Base-by-base conservation (phyloP, 2,888 invertebrate genomes). In the Cyrtodaria siliqua region DNA sequence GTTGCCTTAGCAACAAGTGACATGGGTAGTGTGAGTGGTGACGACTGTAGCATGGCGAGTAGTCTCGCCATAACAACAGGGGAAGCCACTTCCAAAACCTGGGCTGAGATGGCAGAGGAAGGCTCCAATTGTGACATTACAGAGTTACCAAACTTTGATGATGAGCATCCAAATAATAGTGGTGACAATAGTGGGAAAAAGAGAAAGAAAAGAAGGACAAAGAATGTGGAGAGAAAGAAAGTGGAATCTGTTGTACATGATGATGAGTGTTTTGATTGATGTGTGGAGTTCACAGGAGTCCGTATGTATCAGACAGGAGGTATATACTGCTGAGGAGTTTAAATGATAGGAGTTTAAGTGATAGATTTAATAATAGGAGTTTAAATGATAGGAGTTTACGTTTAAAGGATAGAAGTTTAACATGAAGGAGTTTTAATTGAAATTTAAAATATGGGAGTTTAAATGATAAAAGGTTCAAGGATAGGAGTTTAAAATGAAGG, bases 51-150 rank as follows among this genome's bases (percentile, higher is more conserved):
- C 40, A 26, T 18, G 42, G 52, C 26, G 3, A 53, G 63, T 20
- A 42, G 38, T 40, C 8, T 33, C 8, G 16, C 44, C 9, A 52
- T 42, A 26, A 26, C 53, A 53, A 63, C 40, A 52, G 63, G 52
- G 42, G 23, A 50, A 2, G 27, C 42, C 20, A 18, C 26, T 27
- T 60, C 66, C 2, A 80, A 76, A 64, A 72, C 79, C 2, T 80
- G 79, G 79, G 79, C 69, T 2, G 72, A 76, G 3, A 76, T 80
- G 79, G 75, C 53, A 8, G 79, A 75, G 20, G 69, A 75, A 1
- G 64, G 68, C 3, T 72, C 77, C 0, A 53, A 52, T 12, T 44
- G 68, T 1, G 78, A 73, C 26, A 16, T 72, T 3, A 44, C 60
- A 18, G 78, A 78, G 24, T 38, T 78, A 40, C 72, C 59, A 14